Conservation (phyloP, 2,113 vertebrate species). For the Cyphomyrus discorhynchus region DNA sequence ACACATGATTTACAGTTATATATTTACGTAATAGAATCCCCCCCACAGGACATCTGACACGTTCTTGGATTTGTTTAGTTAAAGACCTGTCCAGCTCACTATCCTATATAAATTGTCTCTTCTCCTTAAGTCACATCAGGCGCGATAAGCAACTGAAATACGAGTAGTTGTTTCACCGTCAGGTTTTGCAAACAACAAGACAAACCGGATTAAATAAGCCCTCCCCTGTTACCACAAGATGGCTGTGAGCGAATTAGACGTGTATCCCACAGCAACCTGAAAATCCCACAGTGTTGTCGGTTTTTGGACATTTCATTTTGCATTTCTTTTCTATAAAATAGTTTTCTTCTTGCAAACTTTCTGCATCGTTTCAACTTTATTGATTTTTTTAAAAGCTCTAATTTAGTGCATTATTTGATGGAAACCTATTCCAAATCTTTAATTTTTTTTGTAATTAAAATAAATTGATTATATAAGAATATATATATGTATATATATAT, state of each 20-base stretch:
- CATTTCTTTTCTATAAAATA: neutral
- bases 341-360: neutral
- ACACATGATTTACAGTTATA: neutral
- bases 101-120: neutral
- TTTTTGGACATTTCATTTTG: neutral
- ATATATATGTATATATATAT: neutral
- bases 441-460: neutral
- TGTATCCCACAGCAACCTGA: neutral
- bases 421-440: neutral
- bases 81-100: neutral
- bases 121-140: neutral
- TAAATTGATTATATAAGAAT: neutral
- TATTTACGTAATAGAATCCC: neutral
- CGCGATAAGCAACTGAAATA: neutral
- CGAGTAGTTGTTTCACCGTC: neutral
- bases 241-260: neutral
- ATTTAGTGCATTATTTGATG: neutral
- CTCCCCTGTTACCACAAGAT: neutral
- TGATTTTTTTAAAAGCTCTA: neutral
- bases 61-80: neutral
- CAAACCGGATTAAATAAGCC: neutral
- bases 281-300: neutral
- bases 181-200: neutral
- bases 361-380: neutral
- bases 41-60: neutral